phyloP scores from a whole-genome alignment of 2,113 vertebrate species.

The Formicarius rufipectus region DNA sequence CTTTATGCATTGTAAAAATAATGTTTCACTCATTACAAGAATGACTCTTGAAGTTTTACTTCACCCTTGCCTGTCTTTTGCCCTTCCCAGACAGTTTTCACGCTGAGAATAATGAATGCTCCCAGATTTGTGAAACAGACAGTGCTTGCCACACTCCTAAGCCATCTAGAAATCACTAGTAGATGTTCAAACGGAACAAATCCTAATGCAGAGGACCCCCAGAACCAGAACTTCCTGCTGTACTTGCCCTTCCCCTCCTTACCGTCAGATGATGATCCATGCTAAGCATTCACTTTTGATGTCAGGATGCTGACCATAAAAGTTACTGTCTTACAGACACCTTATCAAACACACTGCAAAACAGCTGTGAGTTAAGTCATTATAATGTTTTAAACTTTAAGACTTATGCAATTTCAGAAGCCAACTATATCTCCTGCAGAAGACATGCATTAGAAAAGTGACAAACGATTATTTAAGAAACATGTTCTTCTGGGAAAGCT shows the following conservation, averaged over 20 bases:
- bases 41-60: neutral
- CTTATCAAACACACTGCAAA: neutral
- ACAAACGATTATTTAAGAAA: neutral
- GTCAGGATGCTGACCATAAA: neutral
- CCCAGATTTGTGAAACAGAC: neutral
- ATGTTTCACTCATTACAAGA: neutral
- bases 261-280: neutral
- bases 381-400: neutral
- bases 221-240: neutral
- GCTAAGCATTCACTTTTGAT: neutral
- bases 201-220: neutral
- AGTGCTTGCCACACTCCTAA: neutral
- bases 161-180: neutral
- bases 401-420: neutral
- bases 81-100: neutral
- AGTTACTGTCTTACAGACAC: neutral
- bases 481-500: neutral
- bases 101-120: neutral
- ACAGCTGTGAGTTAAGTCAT: neutral
- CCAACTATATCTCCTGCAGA: neutral
- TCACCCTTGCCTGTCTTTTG: accelerated
- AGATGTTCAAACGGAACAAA: neutral
- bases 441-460: neutral
- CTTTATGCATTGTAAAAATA: neutral
- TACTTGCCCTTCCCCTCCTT: neutral